Percentiles rank a stretch among this genome's conserved stretches.
These are phyloP conservation scores for Perodicticus potto DNA, from an alignment of 2,797 vertebrate species.

Conservation along the genomic window DNA sequence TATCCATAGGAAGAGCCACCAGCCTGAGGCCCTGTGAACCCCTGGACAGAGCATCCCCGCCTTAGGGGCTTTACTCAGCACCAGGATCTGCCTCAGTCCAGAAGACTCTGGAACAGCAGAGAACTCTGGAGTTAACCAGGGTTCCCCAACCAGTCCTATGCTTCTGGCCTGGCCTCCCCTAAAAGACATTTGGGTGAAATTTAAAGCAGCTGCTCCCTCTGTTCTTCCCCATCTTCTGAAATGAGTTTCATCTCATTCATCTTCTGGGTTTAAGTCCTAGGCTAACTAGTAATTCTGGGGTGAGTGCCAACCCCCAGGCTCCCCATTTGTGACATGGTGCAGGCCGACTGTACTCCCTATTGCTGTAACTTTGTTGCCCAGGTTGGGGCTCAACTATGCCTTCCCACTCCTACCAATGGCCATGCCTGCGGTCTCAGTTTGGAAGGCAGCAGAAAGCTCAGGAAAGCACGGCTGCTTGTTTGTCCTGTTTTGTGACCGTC, in stretches of 20 bases:
- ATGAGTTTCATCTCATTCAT: too few relatives aligned
- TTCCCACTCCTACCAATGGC: not conserved
- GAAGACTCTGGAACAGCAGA: not conserved
- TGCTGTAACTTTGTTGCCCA: not conserved
- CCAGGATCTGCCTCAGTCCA: not conserved
- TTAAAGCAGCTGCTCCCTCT: not conserved
- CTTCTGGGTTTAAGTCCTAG: not conserved
- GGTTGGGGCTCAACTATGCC: not conserved
- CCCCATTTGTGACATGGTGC: rapidly evolving
- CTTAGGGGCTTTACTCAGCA: too few relatives aligned
- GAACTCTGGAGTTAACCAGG: not conserved
- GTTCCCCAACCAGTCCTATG: not conserved
- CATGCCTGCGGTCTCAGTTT: not conserved
- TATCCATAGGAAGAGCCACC: constrained; percentile 81
- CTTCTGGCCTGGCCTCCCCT: not conserved
- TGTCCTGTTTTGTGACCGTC: not conserved
- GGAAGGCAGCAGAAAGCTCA: not conserved
- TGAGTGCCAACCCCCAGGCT: too few relatives aligned
- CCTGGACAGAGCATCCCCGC: too few relatives aligned
- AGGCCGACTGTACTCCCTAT: not conserved
- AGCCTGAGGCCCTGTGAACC: not conserved
- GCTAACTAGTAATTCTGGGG: not conserved
- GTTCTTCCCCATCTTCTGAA: not conserved
- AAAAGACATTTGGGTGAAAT: not conserved
- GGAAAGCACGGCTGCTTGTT: not conserved